These are phyloP conservation scores for Callyntrura sp. DNA, from an alignment of 2,888 invertebrate species.

Conservation along the genomic window DNA sequence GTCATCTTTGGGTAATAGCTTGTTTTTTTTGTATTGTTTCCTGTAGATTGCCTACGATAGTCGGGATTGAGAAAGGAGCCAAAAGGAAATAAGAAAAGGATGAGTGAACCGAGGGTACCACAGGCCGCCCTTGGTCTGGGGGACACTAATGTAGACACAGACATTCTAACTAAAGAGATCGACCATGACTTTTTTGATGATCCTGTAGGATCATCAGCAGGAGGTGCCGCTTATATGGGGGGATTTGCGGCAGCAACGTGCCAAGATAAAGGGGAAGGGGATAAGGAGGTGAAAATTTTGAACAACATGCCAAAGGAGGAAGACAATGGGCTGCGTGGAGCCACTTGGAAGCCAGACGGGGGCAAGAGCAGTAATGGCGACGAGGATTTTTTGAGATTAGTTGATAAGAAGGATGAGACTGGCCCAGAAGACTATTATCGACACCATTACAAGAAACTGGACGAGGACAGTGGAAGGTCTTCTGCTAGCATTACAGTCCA, in stretches of 20 bases:
- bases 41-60: background rate
- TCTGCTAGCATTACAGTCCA: conserved; percentile 55
- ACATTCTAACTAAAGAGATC: conserved; percentile 76
- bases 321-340: no score
- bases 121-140: conserved; percentile 65
- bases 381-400: no score
- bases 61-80: no score
- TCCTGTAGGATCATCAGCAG: no score
- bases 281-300: background rate
- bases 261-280: conserved; percentile 10
- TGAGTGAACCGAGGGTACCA: conserved; percentile 61
- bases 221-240: no score
- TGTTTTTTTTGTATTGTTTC: no score
- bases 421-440: background rate
- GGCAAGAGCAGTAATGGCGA: no score
- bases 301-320: conserved; percentile 15
- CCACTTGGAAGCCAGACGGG: no score
- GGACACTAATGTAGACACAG: conserved; percentile 76
- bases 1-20: no score
- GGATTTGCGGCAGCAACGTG: background rate
- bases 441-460: no score
- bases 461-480: conserved; percentile 55
- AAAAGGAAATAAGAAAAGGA: no score
- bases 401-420: no score
- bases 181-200: conserved; percentile 81